Evolutionary conservation across 2,888 invertebrate species (phyloP).

Genomic region (Caenorhabditis sp.): DNA sequence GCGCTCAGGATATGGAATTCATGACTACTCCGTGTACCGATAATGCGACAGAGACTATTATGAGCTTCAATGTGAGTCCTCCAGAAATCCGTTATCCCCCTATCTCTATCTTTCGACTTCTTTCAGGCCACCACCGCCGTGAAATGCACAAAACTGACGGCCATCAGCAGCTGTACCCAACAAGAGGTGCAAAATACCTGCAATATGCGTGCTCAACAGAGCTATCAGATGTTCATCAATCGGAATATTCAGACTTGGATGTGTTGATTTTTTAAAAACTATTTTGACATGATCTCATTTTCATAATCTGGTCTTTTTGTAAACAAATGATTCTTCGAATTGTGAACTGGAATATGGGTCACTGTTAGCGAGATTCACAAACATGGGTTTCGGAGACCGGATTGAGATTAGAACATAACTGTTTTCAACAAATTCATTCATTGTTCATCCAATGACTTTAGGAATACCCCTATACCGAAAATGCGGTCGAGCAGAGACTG

Average conservation of each 20-base stretch:
- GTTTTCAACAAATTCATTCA: too few relatives aligned
- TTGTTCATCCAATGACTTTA: constrained; percentile 35
- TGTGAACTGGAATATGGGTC: too few relatives aligned
- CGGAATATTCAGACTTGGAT: constrained; percentile 36
- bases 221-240: constrained; percentile 32
- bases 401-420: too few relatives aligned
- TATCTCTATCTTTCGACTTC: too few relatives aligned
- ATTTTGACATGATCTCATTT: constrained; percentile 16
- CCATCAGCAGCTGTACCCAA: constrained; percentile 20
- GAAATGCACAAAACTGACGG: constrained; percentile 8
- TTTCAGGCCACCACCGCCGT: constrained; percentile 11
- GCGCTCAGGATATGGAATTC: not conserved
- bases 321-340: not conserved
- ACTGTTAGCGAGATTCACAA: too few relatives aligned
- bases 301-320: constrained; percentile 4
- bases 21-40: constrained; percentile 6
- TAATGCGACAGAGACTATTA: constrained; percentile 19
- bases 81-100: too few relatives aligned
- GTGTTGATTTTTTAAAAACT: not conserved
- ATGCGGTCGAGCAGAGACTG: constrained; percentile 24
- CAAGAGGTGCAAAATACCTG: constrained; percentile 6
- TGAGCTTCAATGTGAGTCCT: constrained; percentile 28
- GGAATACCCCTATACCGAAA: constrained; percentile 43
- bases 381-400: too few relatives aligned
- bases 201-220: constrained; percentile 5